Evolutionary conservation across 2,113 vertebrate species (phyloP).

Genomic region (Ptyas mucosa): DNA sequence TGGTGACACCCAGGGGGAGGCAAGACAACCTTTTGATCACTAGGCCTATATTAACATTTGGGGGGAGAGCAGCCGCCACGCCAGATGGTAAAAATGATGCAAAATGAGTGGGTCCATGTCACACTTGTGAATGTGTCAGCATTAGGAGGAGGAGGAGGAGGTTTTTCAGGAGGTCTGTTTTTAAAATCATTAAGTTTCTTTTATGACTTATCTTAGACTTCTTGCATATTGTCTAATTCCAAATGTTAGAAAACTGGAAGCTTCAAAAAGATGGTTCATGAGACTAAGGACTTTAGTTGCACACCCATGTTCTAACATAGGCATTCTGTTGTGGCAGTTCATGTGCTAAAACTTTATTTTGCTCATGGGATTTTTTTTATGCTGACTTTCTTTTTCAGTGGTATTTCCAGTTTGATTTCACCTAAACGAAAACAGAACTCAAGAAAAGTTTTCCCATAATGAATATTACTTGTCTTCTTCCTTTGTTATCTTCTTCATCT

Average conservation of each 20-base stretch:
- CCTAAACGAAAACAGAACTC: not conserved
- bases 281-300: not conserved
- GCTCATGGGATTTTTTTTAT: not conserved
- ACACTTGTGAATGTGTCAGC: not conserved
- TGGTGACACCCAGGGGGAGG: not conserved
- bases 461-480: not conserved
- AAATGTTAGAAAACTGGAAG: not conserved
- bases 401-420: not conserved
- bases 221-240: not conserved
- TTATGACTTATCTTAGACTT: not conserved
- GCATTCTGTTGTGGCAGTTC: not conserved
- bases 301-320: not conserved
- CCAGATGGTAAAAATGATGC: not conserved
- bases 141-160: not conserved
- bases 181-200: not conserved
- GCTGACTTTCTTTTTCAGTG: not conserved
- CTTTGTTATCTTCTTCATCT: not conserved
- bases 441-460: not conserved
- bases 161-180: not conserved
- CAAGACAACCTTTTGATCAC: not conserved
- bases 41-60: not conserved
- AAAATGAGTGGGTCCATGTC: not conserved
- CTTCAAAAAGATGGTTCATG: not conserved
- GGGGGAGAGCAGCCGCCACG: not conserved
- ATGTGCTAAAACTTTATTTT: not conserved